Percentiles rank a stretch among this genome's conserved stretches.
These are phyloP conservation scores for Gorilla gorilla DNA, from an alignment of 2,113 vertebrate species.

Conservation along the genomic window DNA sequence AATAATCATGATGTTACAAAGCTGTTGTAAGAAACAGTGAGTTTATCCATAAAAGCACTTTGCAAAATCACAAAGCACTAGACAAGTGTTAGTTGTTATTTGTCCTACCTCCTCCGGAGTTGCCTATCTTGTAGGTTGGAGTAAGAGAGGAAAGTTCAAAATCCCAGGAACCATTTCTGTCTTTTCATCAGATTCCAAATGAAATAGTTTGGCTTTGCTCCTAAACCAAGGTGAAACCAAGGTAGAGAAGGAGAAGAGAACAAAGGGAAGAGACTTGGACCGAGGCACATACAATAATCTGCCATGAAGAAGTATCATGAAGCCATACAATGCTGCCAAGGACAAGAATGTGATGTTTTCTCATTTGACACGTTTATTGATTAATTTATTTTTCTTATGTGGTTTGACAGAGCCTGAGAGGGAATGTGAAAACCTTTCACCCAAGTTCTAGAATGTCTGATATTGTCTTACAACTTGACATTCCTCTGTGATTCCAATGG, in stretches of 20 bases:
- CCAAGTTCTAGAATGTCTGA: not conserved
- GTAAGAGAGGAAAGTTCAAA: not conserved
- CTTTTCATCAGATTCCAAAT: not conserved
- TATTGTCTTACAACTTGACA: not conserved
- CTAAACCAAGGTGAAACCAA: not conserved
- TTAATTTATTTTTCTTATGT: not conserved
- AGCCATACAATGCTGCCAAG: not conserved
- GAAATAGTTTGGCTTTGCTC: not conserved
- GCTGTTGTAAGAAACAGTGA: not conserved
- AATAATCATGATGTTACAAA: not conserved
- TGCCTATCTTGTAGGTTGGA: not conserved
- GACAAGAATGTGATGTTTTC: not conserved
- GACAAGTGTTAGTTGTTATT: not conserved
- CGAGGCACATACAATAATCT: not conserved
- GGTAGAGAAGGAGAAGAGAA: not conserved
- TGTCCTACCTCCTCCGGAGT: not conserved
- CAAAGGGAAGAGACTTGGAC: not conserved
- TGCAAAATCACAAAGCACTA: not conserved
- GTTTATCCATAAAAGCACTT: not conserved
- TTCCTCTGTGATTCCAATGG: not conserved
- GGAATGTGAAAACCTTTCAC: not conserved
- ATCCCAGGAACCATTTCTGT: not conserved
- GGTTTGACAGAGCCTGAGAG: not conserved
- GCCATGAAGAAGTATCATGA: not conserved
- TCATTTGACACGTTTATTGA: not conserved